Conservation (phyloP, 2,113 vertebrate species). For the Eolophus roseicapilla region DNA sequence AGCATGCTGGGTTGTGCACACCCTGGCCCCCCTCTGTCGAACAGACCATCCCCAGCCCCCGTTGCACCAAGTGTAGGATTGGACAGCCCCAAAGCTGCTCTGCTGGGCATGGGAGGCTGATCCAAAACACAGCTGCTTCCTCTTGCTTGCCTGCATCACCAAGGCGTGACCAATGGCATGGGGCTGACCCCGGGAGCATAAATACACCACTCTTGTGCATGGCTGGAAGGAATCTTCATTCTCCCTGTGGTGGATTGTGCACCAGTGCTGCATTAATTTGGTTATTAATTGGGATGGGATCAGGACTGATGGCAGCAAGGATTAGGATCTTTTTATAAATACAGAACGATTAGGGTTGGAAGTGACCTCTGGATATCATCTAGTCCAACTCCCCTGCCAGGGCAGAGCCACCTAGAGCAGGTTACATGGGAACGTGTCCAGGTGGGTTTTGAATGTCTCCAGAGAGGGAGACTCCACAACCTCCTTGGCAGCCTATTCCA, state of each 20-base stretch:
- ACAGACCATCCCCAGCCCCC: neutral
- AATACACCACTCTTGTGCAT: rapidly evolving
- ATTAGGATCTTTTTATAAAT: neutral
- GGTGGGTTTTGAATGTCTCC: neutral
- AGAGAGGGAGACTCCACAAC: neutral
- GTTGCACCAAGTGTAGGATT: rapidly evolving
- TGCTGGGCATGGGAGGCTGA: neutral
- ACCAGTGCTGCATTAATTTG: neutral
- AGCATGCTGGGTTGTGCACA: rapidly evolving
- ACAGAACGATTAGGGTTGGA: neutral
- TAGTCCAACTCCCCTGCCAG: neutral
- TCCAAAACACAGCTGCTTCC: neutral
- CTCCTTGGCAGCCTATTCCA: neutral
- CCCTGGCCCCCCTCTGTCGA: neutral
- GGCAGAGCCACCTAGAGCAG: neutral
- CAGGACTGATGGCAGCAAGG: neutral
- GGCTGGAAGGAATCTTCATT: neutral
- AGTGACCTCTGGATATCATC: neutral
- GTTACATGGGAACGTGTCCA: neutral
- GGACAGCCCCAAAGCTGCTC: neutral
- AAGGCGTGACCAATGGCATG: neutral
- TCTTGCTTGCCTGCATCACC: neutral
- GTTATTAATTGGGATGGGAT: neutral
- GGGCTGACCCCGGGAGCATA: neutral
- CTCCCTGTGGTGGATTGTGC: neutral